Evolutionary conservation across 2,888 invertebrate genomes (phyloP).

Genomic region (Vannuccia rotundouncinata): DNA sequence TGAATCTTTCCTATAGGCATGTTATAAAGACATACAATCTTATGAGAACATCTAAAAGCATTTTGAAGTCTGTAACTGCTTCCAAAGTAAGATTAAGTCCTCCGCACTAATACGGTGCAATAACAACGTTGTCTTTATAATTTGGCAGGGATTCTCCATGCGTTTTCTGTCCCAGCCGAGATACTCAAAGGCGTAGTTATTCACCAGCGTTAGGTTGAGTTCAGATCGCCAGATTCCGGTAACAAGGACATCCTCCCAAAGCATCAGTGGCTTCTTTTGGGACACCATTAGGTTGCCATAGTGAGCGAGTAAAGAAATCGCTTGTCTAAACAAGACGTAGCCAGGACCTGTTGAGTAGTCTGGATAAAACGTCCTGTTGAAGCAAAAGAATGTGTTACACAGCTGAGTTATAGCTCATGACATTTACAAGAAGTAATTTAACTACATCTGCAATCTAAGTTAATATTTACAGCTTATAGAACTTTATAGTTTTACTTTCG

Average conservation of each 20-base stretch:
- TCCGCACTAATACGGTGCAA: neutral
- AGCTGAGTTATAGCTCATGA: too few relatives aligned
- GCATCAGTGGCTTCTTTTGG: neutral
- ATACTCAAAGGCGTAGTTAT: neutral
- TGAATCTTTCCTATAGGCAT: too few relatives aligned
- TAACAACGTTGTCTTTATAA: neutral
- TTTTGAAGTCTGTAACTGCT: too few relatives aligned
- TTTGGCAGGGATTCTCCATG: neutral
- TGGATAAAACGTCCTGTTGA: neutral
- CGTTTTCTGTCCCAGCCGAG: neutral
- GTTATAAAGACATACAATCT: too few relatives aligned
- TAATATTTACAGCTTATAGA: too few relatives aligned
- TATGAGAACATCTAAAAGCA: too few relatives aligned
- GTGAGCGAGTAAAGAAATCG: neutral
- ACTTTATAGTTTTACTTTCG: too few relatives aligned
- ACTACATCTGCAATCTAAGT: too few relatives aligned
- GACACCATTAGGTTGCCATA: neutral
- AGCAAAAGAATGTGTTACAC: too few relatives aligned
- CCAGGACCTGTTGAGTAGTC: conserved; percentile 4
- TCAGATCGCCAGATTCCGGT: neutral
- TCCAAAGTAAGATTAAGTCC: too few relatives aligned
- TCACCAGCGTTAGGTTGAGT: neutral
- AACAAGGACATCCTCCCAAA: neutral
- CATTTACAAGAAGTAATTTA: too few relatives aligned
- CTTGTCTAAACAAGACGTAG: neutral